A percentile compares a stretch with the other conserved stretches of the same genome.
Conservation (phyloP, 2,797 vertebrate species). For the Oceanodroma leucorhoa region DNA sequence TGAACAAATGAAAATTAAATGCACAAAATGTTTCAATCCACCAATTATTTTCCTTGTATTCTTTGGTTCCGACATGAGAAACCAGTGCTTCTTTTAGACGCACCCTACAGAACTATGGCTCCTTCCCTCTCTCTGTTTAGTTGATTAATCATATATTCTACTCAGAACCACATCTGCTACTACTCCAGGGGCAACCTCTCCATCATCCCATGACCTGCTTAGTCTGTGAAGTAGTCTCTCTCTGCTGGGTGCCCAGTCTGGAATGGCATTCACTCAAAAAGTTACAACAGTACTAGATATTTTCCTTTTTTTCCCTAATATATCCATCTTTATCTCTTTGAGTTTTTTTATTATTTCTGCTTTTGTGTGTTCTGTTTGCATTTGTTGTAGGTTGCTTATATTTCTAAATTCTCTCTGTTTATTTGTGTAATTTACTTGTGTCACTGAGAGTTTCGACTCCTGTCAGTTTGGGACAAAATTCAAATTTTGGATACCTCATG, state of each 20-base stretch:
- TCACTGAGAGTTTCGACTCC: background rate
- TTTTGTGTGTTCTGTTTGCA: background rate
- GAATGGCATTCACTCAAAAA: background rate
- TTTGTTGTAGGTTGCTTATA: background rate
- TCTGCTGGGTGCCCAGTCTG: background rate
- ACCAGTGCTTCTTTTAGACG: background rate
- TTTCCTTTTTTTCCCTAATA: background rate
- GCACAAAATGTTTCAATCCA: background rate
- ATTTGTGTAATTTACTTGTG: background rate
- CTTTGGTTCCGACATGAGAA: background rate
- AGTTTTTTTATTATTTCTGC: background rate
- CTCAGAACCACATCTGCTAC: background rate
- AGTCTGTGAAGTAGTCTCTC: background rate
- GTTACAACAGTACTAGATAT: background rate
- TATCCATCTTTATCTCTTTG: accelerated
- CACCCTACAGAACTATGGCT: background rate
- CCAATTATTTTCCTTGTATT: background rate
- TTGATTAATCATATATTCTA: background rate
- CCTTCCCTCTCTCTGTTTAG: background rate
- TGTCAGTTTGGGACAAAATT: background rate
- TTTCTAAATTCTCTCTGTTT: background rate
- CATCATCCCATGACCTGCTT: background rate
- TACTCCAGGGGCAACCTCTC: background rate
- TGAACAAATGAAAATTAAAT: background rate
- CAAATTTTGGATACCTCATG: background rate